Evolutionary conservation across 64 coral and sea anemone genomes (phyloP).

Genomic region (Actinia tenebrosa): DNA sequence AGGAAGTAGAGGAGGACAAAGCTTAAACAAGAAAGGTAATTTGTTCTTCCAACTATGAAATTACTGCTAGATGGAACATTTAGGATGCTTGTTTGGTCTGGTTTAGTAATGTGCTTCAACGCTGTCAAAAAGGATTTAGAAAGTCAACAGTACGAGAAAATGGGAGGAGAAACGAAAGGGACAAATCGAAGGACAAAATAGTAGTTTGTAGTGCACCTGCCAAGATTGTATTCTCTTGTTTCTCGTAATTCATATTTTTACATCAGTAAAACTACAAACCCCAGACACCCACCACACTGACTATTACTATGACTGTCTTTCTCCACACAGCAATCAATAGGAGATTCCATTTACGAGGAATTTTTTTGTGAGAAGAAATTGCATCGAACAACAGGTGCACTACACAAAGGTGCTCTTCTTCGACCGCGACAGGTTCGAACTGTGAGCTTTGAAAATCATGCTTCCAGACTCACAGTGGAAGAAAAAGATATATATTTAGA

Average conservation of each 20-base stretch:
- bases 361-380: neutral
- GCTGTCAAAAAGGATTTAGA: neutral
- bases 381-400: neutral
- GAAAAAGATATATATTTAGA: neutral
- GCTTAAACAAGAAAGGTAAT: neutral
- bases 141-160: neutral
- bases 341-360: conserved; percentile 3
- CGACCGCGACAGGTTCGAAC: neutral
- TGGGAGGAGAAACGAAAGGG: conserved; percentile 1
- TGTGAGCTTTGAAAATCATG: conserved; percentile 7
- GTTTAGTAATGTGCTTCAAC: neutral
- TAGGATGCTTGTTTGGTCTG: neutral
- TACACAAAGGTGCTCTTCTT: neutral
- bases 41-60: neutral
- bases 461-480: neutral
- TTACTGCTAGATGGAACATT: neutral
- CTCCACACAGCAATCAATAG: conserved; percentile 5
- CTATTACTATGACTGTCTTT: conserved; percentile 3
- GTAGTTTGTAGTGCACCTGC: neutral
- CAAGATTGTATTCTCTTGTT: neutral
- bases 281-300: neutral
- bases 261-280: neutral
- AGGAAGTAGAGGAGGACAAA: neutral
- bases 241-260: neutral
- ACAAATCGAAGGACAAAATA: neutral